A percentile compares a stretch with the other conserved stretches of the same genome.
phyloP scores from a whole-genome alignment of 2,888 invertebrate genomes.

The Cylloceria caligata region DNA sequence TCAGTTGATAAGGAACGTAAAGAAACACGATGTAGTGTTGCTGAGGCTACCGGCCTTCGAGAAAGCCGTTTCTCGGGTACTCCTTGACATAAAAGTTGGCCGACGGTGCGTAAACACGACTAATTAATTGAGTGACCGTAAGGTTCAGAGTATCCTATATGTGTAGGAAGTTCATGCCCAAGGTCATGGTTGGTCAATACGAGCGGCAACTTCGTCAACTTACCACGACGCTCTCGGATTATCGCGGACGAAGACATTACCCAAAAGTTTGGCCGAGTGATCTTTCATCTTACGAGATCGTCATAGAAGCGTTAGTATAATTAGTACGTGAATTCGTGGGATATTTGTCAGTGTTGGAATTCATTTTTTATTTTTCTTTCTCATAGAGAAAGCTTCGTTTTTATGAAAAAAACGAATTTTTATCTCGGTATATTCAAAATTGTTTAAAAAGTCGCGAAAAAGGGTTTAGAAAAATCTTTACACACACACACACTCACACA shows the following conservation, averaged over 20 bases:
- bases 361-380: neutral
- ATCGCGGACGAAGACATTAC: constrained; percentile 88
- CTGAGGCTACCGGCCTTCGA: constrained; percentile 93
- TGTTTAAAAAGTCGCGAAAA: too few species aligned
- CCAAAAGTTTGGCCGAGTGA: constrained; percentile 91
- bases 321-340: too few species aligned
- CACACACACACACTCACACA: too few species aligned
- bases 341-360: too few species aligned
- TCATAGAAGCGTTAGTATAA: constrained; percentile 93
- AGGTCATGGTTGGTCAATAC: constrained; percentile 94
- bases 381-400: too few species aligned
- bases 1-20: constrained; percentile 93
- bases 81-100: constrained; percentile 93
- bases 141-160: constrained; percentile 85
- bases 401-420: too few species aligned
- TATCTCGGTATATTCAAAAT: too few species aligned
- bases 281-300: constrained; percentile 91
- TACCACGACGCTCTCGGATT: constrained; percentile 94
- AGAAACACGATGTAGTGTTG: constrained; percentile 90
- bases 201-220: constrained; percentile 93
- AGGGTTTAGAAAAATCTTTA: too few species aligned
- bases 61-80: constrained; percentile 92
- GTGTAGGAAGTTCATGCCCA: constrained; percentile 94
- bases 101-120: constrained; percentile 88
- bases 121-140: constrained; percentile 79